Base-by-base conservation (phyloP, 2,797 vertebrate genomes). In the Hyperoplus immaculatus region DNA sequence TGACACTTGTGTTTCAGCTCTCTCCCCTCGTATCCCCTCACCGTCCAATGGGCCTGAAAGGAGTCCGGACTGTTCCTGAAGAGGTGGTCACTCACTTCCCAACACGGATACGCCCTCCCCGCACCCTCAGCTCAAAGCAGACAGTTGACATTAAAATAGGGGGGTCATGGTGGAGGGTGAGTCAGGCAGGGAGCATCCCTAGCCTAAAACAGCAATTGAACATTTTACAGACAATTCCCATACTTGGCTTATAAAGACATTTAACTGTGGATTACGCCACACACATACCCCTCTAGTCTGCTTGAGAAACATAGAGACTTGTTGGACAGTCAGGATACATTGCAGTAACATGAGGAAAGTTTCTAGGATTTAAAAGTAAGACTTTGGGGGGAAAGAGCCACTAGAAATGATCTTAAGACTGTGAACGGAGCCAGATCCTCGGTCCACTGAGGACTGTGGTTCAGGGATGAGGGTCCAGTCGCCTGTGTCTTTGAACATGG, bases 1-100 rank as follows among this genome's bases (percentile, higher is more conserved):
- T 98, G 97, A 98, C 96, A 96, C 96, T 98, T 98, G 96, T 97
- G 95, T 99, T 98, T 98, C 97, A 98, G 97, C 97, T 98, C 95
- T 97, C 89, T 95, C 94, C 94, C 93, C 94, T 95, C 94, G 91
- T 94, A 84, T 88, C 87, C 89, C 88, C 93, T 88, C 94, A 92
- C 96, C 97, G 96, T 97, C 97, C 97, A 97, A 95, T 29, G 98
- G 97, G 97, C 96, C 96, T 96, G 97, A 97, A 29, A 95, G 95
- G 95, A 98, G 94, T 97, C 96, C 95, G 93, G 96, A 99, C 97
- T 98, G 95, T 97, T 98, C 97, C 97, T 95, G 96, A 99, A 99
- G 97, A 99, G 97, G 96, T 95, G 97, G 96, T 98, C 96, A 92
- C 95, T 95, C 95, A 92, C 95, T 95, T 96, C 94, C 90, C 93